phyloP scores from a whole-genome alignment of 2,113 vertebrate genomes.

The Apteryx mantelli region DNA sequence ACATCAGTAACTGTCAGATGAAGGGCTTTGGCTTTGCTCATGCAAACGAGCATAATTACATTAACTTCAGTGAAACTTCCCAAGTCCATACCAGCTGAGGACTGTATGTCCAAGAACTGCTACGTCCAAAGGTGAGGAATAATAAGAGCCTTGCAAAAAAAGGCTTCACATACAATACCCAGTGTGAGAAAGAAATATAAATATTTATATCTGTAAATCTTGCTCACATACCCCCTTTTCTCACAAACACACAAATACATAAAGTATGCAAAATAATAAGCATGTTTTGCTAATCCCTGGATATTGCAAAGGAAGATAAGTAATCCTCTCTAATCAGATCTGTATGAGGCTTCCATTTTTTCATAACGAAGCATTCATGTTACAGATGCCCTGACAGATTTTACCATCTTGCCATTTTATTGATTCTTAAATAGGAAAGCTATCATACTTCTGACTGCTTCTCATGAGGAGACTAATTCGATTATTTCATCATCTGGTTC shows the following conservation, averaged over 20 bases:
- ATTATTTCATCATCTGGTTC: constrained; percentile 77
- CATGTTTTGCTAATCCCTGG: background rate
- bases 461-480: constrained; percentile 72
- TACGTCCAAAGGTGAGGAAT: background rate
- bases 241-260: background rate
- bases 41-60: background rate
- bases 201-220: background rate
- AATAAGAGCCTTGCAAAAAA: background rate
- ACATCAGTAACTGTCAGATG: background rate
- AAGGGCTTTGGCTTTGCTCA: background rate
- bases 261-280: background rate
- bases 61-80: background rate
- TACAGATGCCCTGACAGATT: constrained; percentile 57
- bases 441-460: constrained; percentile 65
- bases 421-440: constrained; percentile 66
- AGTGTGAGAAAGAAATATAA: background rate
- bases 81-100: background rate
- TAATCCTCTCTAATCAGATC: constrained; percentile 46
- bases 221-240: background rate
- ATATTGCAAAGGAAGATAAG: constrained; percentile 25
- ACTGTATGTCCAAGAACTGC: background rate
- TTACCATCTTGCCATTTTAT: constrained; percentile 58
- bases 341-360: background rate
- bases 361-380: constrained; percentile 29
- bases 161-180: background rate